These are phyloP conservation scores for Xenops minutus DNA, from an alignment of 2,797 vertebrate species.

Conservation along the genomic window DNA sequence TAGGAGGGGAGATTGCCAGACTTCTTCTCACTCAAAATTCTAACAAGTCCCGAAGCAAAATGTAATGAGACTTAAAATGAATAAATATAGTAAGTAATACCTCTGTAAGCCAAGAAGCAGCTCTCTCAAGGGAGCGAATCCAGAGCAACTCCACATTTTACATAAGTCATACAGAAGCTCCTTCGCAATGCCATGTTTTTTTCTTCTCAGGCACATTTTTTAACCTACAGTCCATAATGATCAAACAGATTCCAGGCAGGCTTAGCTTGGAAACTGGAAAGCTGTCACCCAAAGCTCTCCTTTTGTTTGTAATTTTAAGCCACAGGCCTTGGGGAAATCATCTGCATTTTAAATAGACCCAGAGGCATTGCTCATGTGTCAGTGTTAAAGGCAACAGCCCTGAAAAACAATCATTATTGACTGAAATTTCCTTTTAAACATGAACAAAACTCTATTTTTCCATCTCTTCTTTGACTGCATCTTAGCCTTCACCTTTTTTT, in stretches of 20 bases:
- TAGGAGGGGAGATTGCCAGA: not conserved
- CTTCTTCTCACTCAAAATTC: not conserved
- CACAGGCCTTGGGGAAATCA: not conserved
- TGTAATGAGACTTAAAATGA: conserved; percentile 15
- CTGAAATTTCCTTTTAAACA: conserved; percentile 1
- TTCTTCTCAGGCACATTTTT: conserved; percentile 52
- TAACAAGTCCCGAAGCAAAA: not conserved
- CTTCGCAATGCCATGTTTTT: not conserved
- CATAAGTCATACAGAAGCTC: conserved; percentile 17
- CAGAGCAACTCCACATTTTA: conserved; percentile 47
- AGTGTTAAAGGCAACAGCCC: conserved; percentile 3
- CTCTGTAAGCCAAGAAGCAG: conserved; percentile 12
- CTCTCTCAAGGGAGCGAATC: conserved; percentile 1
- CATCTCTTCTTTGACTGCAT: not conserved
- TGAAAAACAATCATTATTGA: not conserved
- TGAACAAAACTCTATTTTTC: not conserved
- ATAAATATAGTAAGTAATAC: conserved; percentile 18
- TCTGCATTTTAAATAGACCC: conserved; percentile 32
- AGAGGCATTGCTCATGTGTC: not conserved
- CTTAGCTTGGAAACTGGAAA: conserved; percentile 49
- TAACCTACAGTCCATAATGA: conserved; percentile 43
- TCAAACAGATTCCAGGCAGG: conserved; percentile 62
- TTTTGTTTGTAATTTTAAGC: conserved; percentile 55
- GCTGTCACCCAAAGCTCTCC: conserved; percentile 33
- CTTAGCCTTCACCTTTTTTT: not conserved